Conservation (phyloP, 2,888 invertebrate species). For the Globia sparganii region DNA sequence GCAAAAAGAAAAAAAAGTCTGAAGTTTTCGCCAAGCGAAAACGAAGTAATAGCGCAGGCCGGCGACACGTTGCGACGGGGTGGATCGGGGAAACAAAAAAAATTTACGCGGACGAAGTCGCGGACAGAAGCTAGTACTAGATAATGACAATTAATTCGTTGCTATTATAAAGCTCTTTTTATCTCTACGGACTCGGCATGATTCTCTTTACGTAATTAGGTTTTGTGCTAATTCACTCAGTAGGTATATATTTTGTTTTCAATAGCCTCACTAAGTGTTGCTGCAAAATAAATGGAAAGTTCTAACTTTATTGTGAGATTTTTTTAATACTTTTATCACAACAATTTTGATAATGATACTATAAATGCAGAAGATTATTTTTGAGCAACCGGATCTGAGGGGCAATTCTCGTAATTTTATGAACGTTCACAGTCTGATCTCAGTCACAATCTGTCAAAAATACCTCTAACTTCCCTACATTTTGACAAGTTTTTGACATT, state of each 20-base stretch:
- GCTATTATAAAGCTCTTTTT: slow-evolving; percentile 18
- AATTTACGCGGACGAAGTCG: too few species aligned
- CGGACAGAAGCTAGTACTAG: too few species aligned
- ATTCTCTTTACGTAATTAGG: slow-evolving; percentile 39
- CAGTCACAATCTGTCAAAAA: too few species aligned
- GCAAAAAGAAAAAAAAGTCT: too few species aligned
- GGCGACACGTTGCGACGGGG: too few species aligned
- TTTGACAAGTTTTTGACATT: too few species aligned
- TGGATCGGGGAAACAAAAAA: too few species aligned
- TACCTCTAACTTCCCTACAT: too few species aligned
- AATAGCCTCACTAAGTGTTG: background rate
- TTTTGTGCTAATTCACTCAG: slow-evolving; percentile 26
- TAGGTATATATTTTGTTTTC: slow-evolving; percentile 15
- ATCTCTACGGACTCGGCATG: slow-evolving; percentile 2
- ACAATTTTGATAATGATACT: background rate
- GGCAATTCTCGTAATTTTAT: too few species aligned
- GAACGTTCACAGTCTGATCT: too few species aligned
- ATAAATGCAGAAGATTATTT: background rate
- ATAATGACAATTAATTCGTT: slow-evolving; percentile 18
- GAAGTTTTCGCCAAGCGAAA: too few species aligned
- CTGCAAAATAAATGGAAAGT: slow-evolving; percentile 5
- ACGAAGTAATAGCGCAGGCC: too few species aligned
- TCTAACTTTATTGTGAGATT: background rate
- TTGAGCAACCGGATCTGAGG: background rate
- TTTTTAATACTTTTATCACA: background rate